phyloP scores from a whole-genome alignment of 2,888 invertebrate genomes.

The Neoaliturus tenellus region DNA sequence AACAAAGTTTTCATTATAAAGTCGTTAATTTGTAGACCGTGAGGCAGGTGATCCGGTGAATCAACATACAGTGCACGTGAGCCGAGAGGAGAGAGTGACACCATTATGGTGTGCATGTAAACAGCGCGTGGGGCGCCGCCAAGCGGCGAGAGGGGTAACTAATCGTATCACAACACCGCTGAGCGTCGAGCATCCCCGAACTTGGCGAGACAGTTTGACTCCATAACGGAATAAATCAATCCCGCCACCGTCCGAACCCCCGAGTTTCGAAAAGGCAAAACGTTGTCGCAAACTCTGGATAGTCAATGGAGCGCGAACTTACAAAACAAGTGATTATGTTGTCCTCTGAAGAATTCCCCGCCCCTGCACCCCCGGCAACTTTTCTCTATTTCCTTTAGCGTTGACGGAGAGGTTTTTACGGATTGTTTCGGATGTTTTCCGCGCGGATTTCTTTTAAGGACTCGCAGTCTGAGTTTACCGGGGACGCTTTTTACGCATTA shows the following conservation, averaged over 20 bases:
- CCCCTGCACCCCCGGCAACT: constrained; percentile 6
- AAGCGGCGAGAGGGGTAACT: background rate
- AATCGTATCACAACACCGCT: background rate
- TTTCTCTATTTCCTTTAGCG: constrained; percentile 48
- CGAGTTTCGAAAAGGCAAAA: background rate
- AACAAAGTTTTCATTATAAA: too few relatives aligned
- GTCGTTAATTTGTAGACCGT: too few relatives aligned
- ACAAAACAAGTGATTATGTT: constrained; percentile 54
- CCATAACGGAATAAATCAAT: constrained; percentile 30
- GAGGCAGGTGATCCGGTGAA: background rate
- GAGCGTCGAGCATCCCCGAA: background rate
- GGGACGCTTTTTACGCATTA: constrained; percentile 26
- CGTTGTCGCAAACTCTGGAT: constrained; percentile 21
- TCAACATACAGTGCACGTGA: background rate
- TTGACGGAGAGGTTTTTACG: constrained; percentile 51
- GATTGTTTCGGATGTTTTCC: constrained; percentile 42
- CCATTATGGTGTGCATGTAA: background rate
- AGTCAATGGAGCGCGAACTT: constrained; percentile 37
- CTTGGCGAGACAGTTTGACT: background rate
- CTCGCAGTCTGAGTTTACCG: background rate
- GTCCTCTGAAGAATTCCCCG: constrained; percentile 49
- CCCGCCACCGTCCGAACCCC: background rate
- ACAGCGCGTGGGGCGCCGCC: background rate
- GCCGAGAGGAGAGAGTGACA: background rate
- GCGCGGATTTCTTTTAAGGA: constrained; percentile 16